Base-by-base conservation (phyloP, 2,113 vertebrate species). In the Hypomesus transpacificus region DNA sequence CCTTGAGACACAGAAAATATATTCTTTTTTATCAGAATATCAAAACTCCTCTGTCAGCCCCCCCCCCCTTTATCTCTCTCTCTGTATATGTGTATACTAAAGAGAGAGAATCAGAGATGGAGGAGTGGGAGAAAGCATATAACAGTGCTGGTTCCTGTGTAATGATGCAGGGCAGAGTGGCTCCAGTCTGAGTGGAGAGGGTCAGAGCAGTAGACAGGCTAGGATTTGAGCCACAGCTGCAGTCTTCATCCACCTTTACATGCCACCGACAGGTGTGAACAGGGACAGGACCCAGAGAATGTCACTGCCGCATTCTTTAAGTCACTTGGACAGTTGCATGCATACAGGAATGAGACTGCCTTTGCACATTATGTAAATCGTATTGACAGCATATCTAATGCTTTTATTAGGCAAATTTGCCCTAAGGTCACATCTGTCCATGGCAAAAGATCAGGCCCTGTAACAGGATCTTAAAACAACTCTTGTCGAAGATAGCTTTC, bases 351-450 rank as follows among this genome's bases (percentile, higher is more conserved):
- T 75, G 52, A 86, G 77, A 74, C 80, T 76, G 81, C 82, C 78
- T 84, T 83, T 60, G 69, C 86, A 85, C 84, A 83, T 90, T 89
- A 88, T 85, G 83, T 84, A 83, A 91, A 91, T 91, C 78, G 72
- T 88, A 90, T 89, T 89, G 90, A 91, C 89, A 88, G 89, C 89
- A 84, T 80, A 89, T 81, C 87, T 80, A 87, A 89, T 86, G 86
- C 86, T 89, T 90, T 91, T 89, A 88, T 89, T 90, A 87, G 79
- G 81, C 76, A 84, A 86, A 92, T 90, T 90, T 85, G 50, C 75
- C 85, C 79, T 62, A 66, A 87, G 85, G 89, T 89, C 85, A 92
- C 70, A 82, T 80, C 73, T 79, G 52, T 82, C 80, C 74, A 31
- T 57, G 56, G 20, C 50, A n/a, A 74, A 67, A 73, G 70, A 85